Evolutionary conservation across 1,140 invertebrate genomes (phyloP).

Genomic region (Hyposmocoma kahamanoa): DNA sequence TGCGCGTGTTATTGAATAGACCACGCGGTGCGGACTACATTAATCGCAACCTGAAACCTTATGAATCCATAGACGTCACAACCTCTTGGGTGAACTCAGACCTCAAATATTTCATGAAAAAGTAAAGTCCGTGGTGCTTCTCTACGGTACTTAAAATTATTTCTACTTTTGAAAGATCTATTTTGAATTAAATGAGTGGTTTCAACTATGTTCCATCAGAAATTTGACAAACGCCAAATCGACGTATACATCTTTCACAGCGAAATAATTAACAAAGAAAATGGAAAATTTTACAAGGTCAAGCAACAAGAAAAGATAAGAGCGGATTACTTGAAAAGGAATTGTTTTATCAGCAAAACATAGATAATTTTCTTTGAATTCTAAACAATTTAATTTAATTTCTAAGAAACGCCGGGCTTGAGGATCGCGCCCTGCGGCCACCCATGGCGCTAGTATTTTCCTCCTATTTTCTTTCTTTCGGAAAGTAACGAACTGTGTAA

Average conservation of each 20-base stretch:
- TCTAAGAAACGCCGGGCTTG: conserved; percentile 10
- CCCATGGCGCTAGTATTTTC: conserved; percentile 37
- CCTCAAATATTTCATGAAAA: too few relatives aligned
- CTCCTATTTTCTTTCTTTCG: conserved; percentile 53
- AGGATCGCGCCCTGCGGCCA: conserved; percentile 25
- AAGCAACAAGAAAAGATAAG: background rate
- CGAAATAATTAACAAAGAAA: too few relatives aligned
- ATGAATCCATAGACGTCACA: conserved; percentile 15
- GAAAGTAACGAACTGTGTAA: conserved; percentile 63
- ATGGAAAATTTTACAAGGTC: too few relatives aligned
- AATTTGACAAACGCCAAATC: too few relatives aligned
- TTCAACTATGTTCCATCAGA: too few relatives aligned
- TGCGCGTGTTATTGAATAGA: conserved; percentile 53
- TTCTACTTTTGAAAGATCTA: too few relatives aligned
- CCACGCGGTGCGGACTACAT: conserved; percentile 35
- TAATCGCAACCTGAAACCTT: conserved; percentile 18
- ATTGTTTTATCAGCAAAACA: background rate
- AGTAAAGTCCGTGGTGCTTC: too few relatives aligned
- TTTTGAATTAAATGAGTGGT: too few relatives aligned
- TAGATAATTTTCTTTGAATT: background rate
- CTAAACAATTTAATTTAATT: conserved; percentile 4
- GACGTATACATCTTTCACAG: too few relatives aligned
- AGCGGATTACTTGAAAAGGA: background rate
- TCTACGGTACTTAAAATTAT: too few relatives aligned
- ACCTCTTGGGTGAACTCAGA: background rate